Conservation (phyloP, 2,888 invertebrate genomes). For the Scaptodrosophila latifasciaeformis region DNA sequence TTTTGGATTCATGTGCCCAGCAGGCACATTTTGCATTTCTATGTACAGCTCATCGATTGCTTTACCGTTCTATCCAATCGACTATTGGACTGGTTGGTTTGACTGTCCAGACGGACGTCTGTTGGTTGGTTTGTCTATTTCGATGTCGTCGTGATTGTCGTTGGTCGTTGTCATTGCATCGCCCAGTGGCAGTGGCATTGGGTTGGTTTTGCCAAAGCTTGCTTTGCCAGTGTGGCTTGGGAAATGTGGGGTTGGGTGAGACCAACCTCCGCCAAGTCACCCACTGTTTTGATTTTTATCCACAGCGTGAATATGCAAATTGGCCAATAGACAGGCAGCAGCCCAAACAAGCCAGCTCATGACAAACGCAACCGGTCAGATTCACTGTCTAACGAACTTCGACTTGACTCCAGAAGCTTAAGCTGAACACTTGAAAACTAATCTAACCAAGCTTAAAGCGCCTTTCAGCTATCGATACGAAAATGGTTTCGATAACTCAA, state of each 20-base stretch:
- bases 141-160: neutral
- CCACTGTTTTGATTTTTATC: constrained; percentile 70
- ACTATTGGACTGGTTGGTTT: too few relatives aligned
- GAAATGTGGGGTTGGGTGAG: constrained; percentile 11
- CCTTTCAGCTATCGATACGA: too few relatives aligned
- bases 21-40: constrained; percentile 66
- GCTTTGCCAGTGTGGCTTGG: neutral
- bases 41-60: constrained; percentile 50
- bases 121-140: too few relatives aligned
- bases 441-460: too few relatives aligned
- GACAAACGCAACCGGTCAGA: too few relatives aligned
- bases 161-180: constrained; percentile 34
- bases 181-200: neutral
- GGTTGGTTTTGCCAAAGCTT: neutral
- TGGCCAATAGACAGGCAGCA: constrained; percentile 18
- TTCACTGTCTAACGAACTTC: constrained; percentile 11
- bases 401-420: constrained; percentile 19
- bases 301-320: constrained; percentile 68
- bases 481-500: too few relatives aligned
- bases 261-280: constrained; percentile 32
- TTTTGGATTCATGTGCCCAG: constrained; percentile 45
- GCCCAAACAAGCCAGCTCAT: neutral
- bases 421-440: neutral
- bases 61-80: constrained; percentile 14
- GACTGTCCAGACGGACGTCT: neutral